These are phyloP conservation scores for Macquaria ambigua DNA, from an alignment of 2,113 vertebrate genomes.

Conservation along the genomic window DNA sequence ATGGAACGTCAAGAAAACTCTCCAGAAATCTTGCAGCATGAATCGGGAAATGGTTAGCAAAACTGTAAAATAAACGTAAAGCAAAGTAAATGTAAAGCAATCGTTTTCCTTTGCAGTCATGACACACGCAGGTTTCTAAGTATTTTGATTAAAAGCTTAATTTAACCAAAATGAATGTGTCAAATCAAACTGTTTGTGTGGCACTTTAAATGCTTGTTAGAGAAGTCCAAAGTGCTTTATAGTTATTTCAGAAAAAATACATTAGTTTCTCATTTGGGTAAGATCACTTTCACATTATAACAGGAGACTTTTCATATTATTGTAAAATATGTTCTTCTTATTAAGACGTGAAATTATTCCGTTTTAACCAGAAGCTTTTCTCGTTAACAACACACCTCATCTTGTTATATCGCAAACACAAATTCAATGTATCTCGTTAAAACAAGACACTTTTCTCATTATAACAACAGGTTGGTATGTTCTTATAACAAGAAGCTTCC, in stretches of 20 bases:
- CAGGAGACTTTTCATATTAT: not conserved
- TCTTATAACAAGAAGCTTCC: not conserved
- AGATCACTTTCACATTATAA: not conserved
- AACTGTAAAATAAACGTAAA: not conserved
- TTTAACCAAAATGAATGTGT: too few species aligned
- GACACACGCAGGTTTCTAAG: not conserved
- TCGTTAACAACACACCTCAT: too few species aligned
- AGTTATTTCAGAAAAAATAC: not conserved
- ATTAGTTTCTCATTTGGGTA: too few species aligned
- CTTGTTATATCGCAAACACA: not conserved
- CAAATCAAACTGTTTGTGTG: too few species aligned
- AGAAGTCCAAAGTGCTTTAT: not conserved
- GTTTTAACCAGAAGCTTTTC: not conserved
- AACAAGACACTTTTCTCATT: not conserved
- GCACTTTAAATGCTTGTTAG: not conserved
- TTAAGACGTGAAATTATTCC: not conserved
- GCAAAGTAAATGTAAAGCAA: too few species aligned
- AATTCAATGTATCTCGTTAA: not conserved
- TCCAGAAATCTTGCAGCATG: not conserved
- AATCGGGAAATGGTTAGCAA: not conserved
- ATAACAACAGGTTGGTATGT: not conserved
- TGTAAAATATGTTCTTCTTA: not conserved
- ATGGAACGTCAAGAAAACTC: too few species aligned
- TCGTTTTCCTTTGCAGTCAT: too few species aligned
- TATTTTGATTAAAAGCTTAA: not conserved